These are phyloP conservation scores for Morpho achilles DNA, from an alignment of 2,888 invertebrate species.

Conservation along the genomic window DNA sequence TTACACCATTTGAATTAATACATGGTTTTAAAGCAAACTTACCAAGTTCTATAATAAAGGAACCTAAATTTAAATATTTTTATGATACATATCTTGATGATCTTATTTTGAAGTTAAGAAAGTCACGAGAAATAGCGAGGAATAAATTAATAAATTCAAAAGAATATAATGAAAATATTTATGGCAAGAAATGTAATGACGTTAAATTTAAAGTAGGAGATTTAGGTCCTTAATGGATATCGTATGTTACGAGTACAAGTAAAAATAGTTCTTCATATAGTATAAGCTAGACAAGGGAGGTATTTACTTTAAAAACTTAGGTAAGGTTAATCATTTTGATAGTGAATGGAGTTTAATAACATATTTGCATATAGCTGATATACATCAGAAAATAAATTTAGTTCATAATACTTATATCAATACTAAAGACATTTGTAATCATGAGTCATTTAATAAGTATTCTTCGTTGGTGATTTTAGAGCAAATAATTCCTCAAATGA, in stretches of 20 bases:
- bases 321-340: conserved; percentile 26
- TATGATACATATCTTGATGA: conserved; percentile 33
- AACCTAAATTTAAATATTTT: conserved; percentile 34
- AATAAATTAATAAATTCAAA: conserved; percentile 21
- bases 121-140: conserved; percentile 8
- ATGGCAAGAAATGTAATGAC: too few relatives aligned
- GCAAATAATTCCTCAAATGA: conserved; percentile 23
- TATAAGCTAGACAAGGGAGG: conserved; percentile 8
- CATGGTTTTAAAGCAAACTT: conserved; percentile 35
- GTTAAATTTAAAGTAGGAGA: too few relatives aligned
- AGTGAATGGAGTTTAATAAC: not conserved
- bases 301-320: conserved; percentile 26
- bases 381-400: conserved; percentile 24
- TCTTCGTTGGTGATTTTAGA: conserved; percentile 22
- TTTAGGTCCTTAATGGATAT: conserved; percentile 4
- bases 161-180: not conserved
- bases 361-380: conserved; percentile 25
- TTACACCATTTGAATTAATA: conserved; percentile 38
- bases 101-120: conserved; percentile 29
- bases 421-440: too few relatives aligned
- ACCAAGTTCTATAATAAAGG: conserved; percentile 30
- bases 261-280: conserved; percentile 14
- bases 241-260: conserved; percentile 4
- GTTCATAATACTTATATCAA: conserved; percentile 19
- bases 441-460: not conserved